These are phyloP conservation scores for Rhabdornis inornatus DNA, from an alignment of 2,113 vertebrate genomes.

Conservation along the genomic window DNA sequence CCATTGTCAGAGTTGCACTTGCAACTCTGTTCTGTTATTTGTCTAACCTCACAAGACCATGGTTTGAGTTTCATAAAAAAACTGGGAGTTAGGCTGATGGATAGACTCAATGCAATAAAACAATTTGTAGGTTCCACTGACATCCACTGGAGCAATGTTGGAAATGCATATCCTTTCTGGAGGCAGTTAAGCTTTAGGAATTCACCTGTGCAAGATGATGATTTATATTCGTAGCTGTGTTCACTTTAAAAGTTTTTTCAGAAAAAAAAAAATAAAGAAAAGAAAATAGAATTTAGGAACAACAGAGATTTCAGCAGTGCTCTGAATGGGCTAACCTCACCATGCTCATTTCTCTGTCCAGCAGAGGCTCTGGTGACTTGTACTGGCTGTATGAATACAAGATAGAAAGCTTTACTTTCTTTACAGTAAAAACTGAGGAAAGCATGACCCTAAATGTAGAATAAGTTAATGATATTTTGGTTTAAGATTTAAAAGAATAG, in stretches of 20 bases:
- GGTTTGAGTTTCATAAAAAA: neutral
- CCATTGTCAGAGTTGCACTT: neutral
- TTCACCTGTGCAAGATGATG: neutral
- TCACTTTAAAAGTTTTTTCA: neutral
- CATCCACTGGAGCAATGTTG: slow-evolving; percentile 11
- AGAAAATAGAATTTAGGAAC: neutral
- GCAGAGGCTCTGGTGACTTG: neutral
- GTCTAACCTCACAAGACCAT: neutral
- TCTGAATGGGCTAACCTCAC: neutral
- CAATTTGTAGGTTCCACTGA: slow-evolving; percentile 4
- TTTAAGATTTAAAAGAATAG: neutral
- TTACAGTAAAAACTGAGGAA: neutral
- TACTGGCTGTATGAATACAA: neutral
- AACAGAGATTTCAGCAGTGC: neutral
- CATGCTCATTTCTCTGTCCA: neutral
- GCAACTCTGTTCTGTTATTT: neutral
- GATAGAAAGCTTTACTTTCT: neutral
- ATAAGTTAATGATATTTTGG: neutral
- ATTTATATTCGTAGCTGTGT: rapidly evolving
- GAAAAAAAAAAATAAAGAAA: no score
- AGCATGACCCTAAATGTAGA: neutral
- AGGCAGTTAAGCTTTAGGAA: neutral
- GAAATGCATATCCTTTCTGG: neutral
- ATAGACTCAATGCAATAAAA: neutral
- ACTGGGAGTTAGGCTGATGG: neutral